Percentiles rank a stretch among this genome's conserved stretches.
Conservation (phyloP, 2,888 invertebrate species). For the Dicyrtoma fusca region DNA sequence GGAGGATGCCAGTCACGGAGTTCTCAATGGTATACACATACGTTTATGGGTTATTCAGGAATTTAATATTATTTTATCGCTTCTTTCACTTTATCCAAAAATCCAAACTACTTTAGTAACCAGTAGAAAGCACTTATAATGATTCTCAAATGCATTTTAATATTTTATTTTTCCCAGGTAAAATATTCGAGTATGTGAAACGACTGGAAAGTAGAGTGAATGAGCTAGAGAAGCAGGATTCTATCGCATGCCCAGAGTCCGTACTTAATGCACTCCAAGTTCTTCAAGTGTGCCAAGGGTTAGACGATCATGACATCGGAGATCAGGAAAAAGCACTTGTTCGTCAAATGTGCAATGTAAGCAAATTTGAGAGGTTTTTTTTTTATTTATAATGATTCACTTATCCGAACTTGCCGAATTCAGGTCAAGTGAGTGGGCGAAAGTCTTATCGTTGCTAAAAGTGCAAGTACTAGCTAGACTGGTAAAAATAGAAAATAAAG, state of each 20-base stretch:
- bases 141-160: slow-evolving; percentile 28
- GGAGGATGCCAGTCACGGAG: slow-evolving; percentile 52
- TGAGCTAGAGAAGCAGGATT: slow-evolving; percentile 59
- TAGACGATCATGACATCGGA: slow-evolving; percentile 61
- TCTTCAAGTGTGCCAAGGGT: slow-evolving; percentile 78
- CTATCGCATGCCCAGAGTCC: slow-evolving; percentile 74
- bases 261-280: slow-evolving; percentile 91
- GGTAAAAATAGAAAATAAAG: too few species aligned
- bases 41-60: too few species aligned
- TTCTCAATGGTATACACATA: slow-evolving; percentile 53
- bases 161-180: slow-evolving; percentile 64
- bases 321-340: slow-evolving; percentile 91
- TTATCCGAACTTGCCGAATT: too few species aligned
- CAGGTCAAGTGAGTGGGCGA: too few species aligned
- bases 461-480: too few species aligned
- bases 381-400: too few species aligned
- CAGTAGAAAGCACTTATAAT: too few species aligned
- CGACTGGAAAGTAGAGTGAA: slow-evolving; percentile 83
- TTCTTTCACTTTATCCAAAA: too few species aligned
- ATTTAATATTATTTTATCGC: too few species aligned
- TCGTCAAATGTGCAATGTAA: slow-evolving; percentile 91
- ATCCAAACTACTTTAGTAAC: too few species aligned
- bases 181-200: slow-evolving; percentile 88
- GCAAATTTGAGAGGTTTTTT: slow-evolving; percentile 57
- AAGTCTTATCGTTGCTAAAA: too few species aligned